phyloP scores from a whole-genome alignment of 2,797 vertebrate species.

The Odontamblyopus lacepedii region DNA sequence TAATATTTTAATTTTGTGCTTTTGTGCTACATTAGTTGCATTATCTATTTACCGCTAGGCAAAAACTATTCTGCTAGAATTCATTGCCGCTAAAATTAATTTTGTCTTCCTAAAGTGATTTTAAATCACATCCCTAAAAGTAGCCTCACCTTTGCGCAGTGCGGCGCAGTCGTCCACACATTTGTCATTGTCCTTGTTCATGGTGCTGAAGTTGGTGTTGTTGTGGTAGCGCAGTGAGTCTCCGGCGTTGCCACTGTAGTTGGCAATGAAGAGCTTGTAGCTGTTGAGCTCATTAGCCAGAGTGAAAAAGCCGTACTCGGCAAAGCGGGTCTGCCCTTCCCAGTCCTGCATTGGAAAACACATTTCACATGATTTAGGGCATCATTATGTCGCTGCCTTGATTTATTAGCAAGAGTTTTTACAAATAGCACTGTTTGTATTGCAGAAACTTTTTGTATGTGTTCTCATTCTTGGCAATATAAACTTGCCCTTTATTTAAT shows the following conservation, averaged over 20 bases:
- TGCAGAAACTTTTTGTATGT: conserved; percentile 14
- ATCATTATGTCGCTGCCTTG: conserved; percentile 11
- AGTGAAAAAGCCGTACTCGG: conserved; percentile 87
- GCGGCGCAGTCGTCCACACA: conserved; percentile 91
- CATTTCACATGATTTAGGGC: conserved; percentile 33
- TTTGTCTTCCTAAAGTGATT: not conserved
- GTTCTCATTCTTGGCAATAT: conserved; percentile 18
- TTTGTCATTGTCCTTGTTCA: conserved; percentile 97
- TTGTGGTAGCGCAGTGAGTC: conserved; percentile 95
- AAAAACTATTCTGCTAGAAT: not conserved
- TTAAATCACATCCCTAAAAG: not conserved
- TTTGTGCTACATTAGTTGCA: not conserved
- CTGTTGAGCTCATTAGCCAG: conserved; percentile 90
- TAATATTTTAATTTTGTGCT: not conserved
- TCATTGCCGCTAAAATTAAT: not conserved
- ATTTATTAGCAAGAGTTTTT: conserved; percentile 29
- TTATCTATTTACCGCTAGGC: not conserved
- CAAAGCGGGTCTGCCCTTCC: conserved; percentile 85
- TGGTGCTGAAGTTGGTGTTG: conserved; percentile 98
- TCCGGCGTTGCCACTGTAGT: conserved; percentile 87
- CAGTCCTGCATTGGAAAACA: conserved; percentile 85
- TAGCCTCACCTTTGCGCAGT: conserved; percentile 87
- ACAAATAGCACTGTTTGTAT: not conserved
- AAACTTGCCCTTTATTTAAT: conserved; percentile 6
- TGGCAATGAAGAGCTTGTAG: conserved; percentile 90